Percentiles rank a stretch among this genome's conserved stretches.
phyloP scores from a whole-genome alignment of 2,888 invertebrate species.

The Pammene aurita region DNA sequence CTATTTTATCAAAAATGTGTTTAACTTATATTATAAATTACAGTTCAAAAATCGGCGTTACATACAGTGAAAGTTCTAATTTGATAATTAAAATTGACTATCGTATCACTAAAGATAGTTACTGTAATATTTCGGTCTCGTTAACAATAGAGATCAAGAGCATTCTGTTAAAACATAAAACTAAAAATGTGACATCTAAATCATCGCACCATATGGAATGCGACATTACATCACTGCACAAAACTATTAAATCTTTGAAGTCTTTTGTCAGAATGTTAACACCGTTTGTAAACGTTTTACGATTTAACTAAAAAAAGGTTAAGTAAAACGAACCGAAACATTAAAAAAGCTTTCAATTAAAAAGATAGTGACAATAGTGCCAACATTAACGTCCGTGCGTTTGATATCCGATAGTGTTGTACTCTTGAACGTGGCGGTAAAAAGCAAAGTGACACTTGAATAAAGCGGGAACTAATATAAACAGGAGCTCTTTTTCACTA shows the following conservation, averaged over 20 bases:
- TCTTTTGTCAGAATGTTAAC: constrained; percentile 72
- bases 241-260: constrained; percentile 74
- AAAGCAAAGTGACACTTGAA: constrained; percentile 82
- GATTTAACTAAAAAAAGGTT: constrained; percentile 64
- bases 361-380: constrained; percentile 78
- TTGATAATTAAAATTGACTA: no score
- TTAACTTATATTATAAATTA: no score
- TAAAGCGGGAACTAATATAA: constrained; percentile 81
- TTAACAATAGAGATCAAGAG: constrained; percentile 34
- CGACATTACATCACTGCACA: constrained; percentile 55
- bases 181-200: constrained; percentile 70
- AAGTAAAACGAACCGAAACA: constrained; percentile 66
- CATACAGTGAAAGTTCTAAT: no score
- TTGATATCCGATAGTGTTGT: constrained; percentile 82
- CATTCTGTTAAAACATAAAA: constrained; percentile 63
- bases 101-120: no score
- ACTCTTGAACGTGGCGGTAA: constrained; percentile 70
- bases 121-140: not conserved
- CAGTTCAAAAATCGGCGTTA: no score
- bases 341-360: constrained; percentile 74
- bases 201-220: constrained; percentile 74
- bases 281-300: constrained; percentile 59
- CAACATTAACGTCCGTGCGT: constrained; percentile 69
- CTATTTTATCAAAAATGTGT: no score
- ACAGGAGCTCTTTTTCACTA: constrained; percentile 69